Conservation (phyloP, 2,113 vertebrate genomes). For the Eidolon helvum region DNA sequence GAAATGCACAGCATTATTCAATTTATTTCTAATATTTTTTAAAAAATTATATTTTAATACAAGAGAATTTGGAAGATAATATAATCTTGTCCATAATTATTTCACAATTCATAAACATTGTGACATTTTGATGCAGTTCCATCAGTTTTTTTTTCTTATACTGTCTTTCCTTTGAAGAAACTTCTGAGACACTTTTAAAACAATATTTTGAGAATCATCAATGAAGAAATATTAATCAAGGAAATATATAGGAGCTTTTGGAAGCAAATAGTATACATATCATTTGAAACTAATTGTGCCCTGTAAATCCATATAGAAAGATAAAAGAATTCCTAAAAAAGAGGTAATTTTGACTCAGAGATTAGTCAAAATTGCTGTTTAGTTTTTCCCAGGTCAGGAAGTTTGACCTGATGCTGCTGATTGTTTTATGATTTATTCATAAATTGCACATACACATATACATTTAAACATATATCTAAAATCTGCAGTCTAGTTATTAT, state of each 20-base stretch:
- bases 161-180: neutral
- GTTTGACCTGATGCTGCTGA: neutral
- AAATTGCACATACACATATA: neutral
- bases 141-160: neutral
- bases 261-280: neutral
- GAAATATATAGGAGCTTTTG: neutral
- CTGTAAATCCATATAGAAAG: neutral
- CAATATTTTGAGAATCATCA: neutral
- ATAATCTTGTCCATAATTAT: neutral
- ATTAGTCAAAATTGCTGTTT: neutral
- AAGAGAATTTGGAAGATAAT: neutral
- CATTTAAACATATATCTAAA: neutral
- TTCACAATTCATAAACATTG: neutral
- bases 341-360: neutral
- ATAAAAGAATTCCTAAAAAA: neutral
- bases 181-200: neutral
- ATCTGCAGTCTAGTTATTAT: neutral
- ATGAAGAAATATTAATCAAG: neutral
- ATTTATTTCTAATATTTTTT: neutral
- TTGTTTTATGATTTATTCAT: neutral
- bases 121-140: neutral
- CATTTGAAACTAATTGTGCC: neutral
- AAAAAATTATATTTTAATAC: neutral
- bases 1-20: neutral
- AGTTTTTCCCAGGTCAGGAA: neutral